phyloP scores from a whole-genome alignment of 2,113 vertebrate species.

The Ascaphus truei region DNA sequence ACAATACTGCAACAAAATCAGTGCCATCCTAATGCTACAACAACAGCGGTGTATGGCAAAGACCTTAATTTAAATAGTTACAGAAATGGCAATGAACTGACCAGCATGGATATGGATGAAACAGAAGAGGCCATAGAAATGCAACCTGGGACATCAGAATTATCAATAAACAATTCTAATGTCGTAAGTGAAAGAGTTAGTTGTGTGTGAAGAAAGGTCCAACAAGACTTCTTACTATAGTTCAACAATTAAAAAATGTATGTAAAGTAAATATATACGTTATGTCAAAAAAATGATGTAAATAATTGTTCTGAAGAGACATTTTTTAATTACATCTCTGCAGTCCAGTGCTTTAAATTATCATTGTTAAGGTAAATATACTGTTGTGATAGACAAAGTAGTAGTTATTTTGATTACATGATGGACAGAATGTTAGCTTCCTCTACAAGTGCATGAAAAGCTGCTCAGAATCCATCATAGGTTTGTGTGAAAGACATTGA shows the following conservation, averaged over 20 bases:
- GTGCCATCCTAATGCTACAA: conserved; percentile 72
- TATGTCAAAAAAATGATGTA: conserved; percentile 54
- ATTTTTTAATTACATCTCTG: conserved; percentile 56
- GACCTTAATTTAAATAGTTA: conserved; percentile 80
- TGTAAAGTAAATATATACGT: conserved; percentile 47
- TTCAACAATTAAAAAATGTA: conserved; percentile 26
- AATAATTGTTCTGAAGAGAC: conserved; percentile 52
- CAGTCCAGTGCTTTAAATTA: conserved; percentile 59
- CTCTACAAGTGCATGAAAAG: conserved; percentile 56
- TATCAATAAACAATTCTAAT: conserved; percentile 78
- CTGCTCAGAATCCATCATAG: conserved; percentile 12
- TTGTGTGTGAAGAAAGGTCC: conserved; percentile 70
- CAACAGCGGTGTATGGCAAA: conserved; percentile 62
- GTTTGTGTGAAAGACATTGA: not conserved
- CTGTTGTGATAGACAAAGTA: conserved; percentile 57
- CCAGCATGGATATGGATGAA: conserved; percentile 54
- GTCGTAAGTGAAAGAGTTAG: conserved; percentile 79
- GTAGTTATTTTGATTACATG: conserved; percentile 64
- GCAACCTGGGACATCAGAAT: conserved; percentile 69
- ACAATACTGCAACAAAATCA: conserved; percentile 63
- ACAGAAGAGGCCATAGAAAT: conserved; percentile 71
- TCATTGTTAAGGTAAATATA: conserved; percentile 62
- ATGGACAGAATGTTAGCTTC: conserved; percentile 55
- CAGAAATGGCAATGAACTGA: conserved; percentile 59
- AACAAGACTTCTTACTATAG: conserved; percentile 13